phyloP scores from a whole-genome alignment of 1,140 invertebrate species.

The Zaprionus camerounensis region DNA sequence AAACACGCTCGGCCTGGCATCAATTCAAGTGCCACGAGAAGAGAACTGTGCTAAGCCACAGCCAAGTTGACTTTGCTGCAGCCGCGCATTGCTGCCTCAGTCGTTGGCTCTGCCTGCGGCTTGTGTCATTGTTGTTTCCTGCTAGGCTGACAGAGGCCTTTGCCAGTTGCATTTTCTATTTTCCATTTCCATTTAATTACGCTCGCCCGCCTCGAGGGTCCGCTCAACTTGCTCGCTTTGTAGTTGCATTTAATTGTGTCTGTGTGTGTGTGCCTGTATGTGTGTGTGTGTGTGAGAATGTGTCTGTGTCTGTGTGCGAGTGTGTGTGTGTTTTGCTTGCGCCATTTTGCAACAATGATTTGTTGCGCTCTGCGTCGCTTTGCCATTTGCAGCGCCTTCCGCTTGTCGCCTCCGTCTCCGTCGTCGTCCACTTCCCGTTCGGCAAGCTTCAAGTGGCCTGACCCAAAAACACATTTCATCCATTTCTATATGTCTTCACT shows the following conservation, averaged over 20 bases:
- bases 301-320: neutral
- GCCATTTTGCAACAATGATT: conserved; percentile 77
- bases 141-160: conserved; percentile 20
- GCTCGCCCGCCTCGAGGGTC: conserved; percentile 12
- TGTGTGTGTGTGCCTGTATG: conserved; percentile 18
- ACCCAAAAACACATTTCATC: conserved; percentile 82
- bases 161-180: conserved; percentile 22
- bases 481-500: conserved; percentile 58
- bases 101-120: neutral
- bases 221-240: conserved; percentile 49
- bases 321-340: conserved; percentile 52
- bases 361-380: conserved; percentile 56
- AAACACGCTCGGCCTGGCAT: conserved; percentile 15
- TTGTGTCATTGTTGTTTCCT: conserved; percentile 33
- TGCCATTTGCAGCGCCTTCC: conserved; percentile 41
- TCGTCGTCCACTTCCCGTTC: conserved; percentile 53
- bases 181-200: conserved; percentile 75
- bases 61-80: conserved; percentile 1
- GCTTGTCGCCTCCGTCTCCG: neutral
- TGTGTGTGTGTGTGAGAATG: conserved; percentile 24
- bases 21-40: conserved; percentile 61
- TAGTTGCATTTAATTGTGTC: conserved; percentile 72
- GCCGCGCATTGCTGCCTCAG: neutral
- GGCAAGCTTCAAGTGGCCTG: conserved; percentile 74
- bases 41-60: conserved; percentile 50